Base-by-base conservation (phyloP, 2,888 invertebrate species). In the Phortica okadai region DNA sequence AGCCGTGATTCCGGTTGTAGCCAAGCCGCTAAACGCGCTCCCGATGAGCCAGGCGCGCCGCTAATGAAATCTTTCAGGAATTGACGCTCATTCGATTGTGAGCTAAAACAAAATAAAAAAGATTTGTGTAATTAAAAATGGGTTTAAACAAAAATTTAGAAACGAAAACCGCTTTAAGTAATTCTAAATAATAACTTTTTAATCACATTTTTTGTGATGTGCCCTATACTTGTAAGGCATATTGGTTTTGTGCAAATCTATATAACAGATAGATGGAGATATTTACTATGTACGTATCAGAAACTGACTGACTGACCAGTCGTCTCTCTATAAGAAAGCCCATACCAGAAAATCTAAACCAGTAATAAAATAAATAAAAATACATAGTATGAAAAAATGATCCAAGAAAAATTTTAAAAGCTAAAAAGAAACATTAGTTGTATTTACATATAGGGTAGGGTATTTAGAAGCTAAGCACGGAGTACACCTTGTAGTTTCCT, bases 11-110 rank as follows among this genome's bases (percentile, higher is more conserved):
- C 97, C 1, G 98, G 98, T 89, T 98, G 97, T 76, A 99, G 92
- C 98, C 99, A 99, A 89, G 97, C 95, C 0, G 98, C 98, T 81
- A 99, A 92, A 74, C 98, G 94, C 5, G 98, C 98, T 0, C 99
- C 99, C 1, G 97, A 97, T 0, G 95, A 94, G 10, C 96, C 96
- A 25, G 96, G 94, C 0, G 95, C 95, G 76, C 97, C 97, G 50
- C 95, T 94, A 73, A 99, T 97, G 90, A 99, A 97, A 90, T 99
- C 98, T 77, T 96, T 94, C 74, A 99, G 94, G 91, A 99, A 99
- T 80, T 97, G 95, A 6, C 97, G 94, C 91, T 98, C 98, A 90
- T 97, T 97, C 42, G 97, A 97, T 88, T 96, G 95, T 82, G 94
- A 95, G 86, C 96, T 70, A 62, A n/a, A 33, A 33, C 33, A 62